Percentiles rank a stretch among this genome's conserved stretches.
Evolutionary conservation across 2,888 invertebrate genomes (phyloP).

Genomic region (Lordiphosa fenestrarum): DNA sequence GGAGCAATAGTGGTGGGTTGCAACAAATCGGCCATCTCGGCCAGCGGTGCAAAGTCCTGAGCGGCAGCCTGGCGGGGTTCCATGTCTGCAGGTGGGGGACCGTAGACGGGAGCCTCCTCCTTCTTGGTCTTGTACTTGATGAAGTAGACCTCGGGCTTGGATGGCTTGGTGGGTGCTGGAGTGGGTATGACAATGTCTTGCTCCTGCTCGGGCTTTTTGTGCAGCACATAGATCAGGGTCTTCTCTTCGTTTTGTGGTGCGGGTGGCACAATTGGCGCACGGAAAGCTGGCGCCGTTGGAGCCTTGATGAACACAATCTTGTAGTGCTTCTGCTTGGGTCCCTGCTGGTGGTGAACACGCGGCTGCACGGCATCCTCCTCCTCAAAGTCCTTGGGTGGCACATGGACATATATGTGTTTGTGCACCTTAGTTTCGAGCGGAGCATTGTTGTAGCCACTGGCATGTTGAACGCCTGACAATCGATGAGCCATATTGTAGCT

Average conservation of each 20-base stretch:
- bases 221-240: conserved; percentile 92
- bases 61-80: conserved; percentile 56
- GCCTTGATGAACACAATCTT: conserved; percentile 96
- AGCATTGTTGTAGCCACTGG: conserved; percentile 67
- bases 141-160: conserved; percentile 94
- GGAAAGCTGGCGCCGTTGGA: conserved; percentile 89
- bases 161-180: conserved; percentile 89
- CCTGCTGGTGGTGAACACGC: conserved; percentile 75
- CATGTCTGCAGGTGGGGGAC: conserved; percentile 69
- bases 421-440: conserved; percentile 71
- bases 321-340: conserved; percentile 91
- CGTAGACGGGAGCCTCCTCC: conserved; percentile 75
- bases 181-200: conserved; percentile 89
- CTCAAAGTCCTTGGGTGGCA: conserved; percentile 78
- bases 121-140: conserved; percentile 81
- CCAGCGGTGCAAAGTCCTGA: conserved; percentile 42
- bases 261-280: conserved; percentile 88
- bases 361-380: conserved; percentile 74
- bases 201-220: conserved; percentile 91
- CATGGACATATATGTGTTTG: conserved; percentile 79
- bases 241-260: conserved; percentile 91
- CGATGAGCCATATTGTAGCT: conserved; percentile 76
- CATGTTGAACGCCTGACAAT: conserved; percentile 61
- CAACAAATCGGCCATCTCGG: conserved; percentile 52
- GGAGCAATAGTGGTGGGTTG: conserved; percentile 54